Base-by-base conservation (phyloP, 2,888 invertebrate genomes). In the Nasonovia ribisnigri region DNA sequence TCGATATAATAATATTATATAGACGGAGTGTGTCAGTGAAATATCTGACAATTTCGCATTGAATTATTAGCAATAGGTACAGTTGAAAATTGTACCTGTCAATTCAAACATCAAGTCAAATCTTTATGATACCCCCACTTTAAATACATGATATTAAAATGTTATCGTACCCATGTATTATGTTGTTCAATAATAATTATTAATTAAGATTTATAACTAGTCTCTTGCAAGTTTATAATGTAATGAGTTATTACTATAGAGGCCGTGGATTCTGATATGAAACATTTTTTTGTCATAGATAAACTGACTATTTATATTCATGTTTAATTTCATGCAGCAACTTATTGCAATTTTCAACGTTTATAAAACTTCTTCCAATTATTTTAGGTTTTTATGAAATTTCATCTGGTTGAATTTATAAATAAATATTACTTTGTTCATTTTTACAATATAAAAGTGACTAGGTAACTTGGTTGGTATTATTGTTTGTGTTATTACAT, bases 51-150 rank as follows among this genome's bases (percentile, higher is more conserved):
- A 5, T 67, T n/a, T 67, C 1, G 5, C n/a, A 67, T 67, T n/a
- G 0, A 67, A 67, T 46, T 46, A 67, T 67, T 67, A 4, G 5
- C n/a, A 16, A 67, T 13, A 13, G n/a, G n/a, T 67, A 16, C 3
- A 16, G 60, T 67, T 67, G 3, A n/a, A n/a, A 67, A n/a, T 67
- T n/a, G 24, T n/a, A 13, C 13, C 3, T 11, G 11, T 67, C 13
- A n/a, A 67, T n/a, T 67, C 13, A 67, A 67, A 67, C n/a, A 67
- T n/a, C 13, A 29, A 67, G 67, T n/a, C n/a, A 4, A 4, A n/a
- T n/a, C 16, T n/a, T 4, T n/a, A n/a, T n/a, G n/a, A 16, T 4
- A 13, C n/a, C 1, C n/a, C n/a, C 0, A 67, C 20, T 54, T 2
- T 20, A 3, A 3, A 20, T 54, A 2, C 16, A n/a, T 67, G 4